Base-by-base conservation (phyloP, 2,797 vertebrate species). In the Brachyalestes nurse region DNA sequence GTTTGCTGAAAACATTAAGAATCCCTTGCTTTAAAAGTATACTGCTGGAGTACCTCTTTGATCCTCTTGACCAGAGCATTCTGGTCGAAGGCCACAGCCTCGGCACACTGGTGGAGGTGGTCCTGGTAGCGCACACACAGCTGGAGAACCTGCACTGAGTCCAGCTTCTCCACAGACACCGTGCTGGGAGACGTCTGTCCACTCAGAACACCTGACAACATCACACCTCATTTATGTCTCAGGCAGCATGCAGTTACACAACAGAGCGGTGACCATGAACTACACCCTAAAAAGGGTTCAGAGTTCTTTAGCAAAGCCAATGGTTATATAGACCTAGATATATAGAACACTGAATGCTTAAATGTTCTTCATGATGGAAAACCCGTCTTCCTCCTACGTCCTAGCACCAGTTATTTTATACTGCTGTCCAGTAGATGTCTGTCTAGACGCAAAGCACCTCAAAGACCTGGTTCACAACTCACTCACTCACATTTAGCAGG, bases 1-100 rank as follows among this genome's bases (percentile, higher is more conserved):
- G 5, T 42, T 42, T 42, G 42, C 42, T 42, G 0, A 42, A 42
- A 42, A 42, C 6, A 6, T 57, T 5, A 17, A 5, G 53, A 57
- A 57, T 9, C 9, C n/a, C 57, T 61, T 23, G 6, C 16, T 53
- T 55, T 13, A 45, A 34, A 34, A 53, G 16, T 14, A 1, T 16
- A 53, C 2, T 28, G 25, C 47, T 17, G n/a, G 4, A 73, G 6
- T 78, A 89, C 87, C 88, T 89, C 88, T 86, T 88, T 88, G 47
- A 89, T 88, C 75, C 88, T 86, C 78, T 88, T 88, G 7, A 89
- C 87, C 12, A 99, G 92, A 0, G 97, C 97, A 0, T 99, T 99
- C 94, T 99, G 98, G 88, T 99, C 98, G 5, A 99, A 99, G 82
- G 97, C 95, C 45, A 99, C 98, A 0, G 98, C 98, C 90, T 99